A percentile compares a stretch with the other conserved stretches of the same genome.
Conservation (phyloP, 2,888 invertebrate species). For the Ommatoiulus sabulosus region DNA sequence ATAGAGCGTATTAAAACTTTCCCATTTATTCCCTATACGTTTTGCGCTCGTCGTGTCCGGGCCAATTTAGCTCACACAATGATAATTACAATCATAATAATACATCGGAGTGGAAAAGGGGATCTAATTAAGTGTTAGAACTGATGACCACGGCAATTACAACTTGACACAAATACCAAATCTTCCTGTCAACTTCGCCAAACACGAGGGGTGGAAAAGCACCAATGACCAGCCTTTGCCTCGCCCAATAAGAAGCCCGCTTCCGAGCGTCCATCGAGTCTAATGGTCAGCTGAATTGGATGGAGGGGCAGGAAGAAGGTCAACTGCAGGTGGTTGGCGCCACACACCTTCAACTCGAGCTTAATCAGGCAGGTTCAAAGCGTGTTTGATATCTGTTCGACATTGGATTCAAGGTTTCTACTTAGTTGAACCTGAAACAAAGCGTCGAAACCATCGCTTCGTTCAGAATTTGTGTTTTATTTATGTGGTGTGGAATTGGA, state of each 20-base stretch:
- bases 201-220: neutral
- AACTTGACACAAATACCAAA: conserved; percentile 45
- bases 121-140: conserved; percentile 38
- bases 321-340: neutral
- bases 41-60: neutral
- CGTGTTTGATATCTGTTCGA: neutral
- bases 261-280: neutral
- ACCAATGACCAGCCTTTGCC: neutral
- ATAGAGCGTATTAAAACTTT: conserved; percentile 21
- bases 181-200: conserved; percentile 20
- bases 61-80: conserved; percentile 28
- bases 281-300: conserved; percentile 3
- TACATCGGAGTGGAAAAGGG: conserved; percentile 45
- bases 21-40: neutral
- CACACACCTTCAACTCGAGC: neutral
- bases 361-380: neutral
- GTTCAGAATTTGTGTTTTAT: neutral
- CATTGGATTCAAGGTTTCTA: neutral
- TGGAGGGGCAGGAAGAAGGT: conserved; percentile 15
- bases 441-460: neutral
- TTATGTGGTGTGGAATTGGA: neutral
- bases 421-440: neutral
- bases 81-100: conserved; percentile 41
- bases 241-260: neutral
- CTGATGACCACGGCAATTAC: conserved; percentile 45